Percentiles rank a stretch among this genome's conserved stretches.
These are phyloP conservation scores for Halichondria panicea DNA, from an alignment of 37 sponge, comb jelly and placozoan genomes.

Conservation along the genomic window DNA sequence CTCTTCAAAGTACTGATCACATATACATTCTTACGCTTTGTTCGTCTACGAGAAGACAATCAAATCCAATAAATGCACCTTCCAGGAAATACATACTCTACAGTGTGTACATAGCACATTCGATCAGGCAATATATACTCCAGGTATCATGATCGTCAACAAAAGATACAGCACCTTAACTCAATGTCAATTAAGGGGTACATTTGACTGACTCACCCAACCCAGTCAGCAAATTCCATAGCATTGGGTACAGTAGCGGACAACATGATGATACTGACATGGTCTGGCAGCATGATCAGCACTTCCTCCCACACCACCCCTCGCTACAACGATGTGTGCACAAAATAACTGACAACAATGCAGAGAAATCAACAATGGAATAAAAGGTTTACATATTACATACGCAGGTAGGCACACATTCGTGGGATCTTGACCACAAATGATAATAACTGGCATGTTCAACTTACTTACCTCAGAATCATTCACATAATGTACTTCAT, in stretches of 20 bases:
- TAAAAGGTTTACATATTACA: background rate
- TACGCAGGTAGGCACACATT: background rate
- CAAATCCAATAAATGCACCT: background rate
- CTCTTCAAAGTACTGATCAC: constrained; percentile 91
- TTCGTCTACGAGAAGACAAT: constrained; percentile 52
- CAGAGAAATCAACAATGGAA: too few species aligned
- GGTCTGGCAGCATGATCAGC: constrained; percentile 98
- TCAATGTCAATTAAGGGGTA: background rate
- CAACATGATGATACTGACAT: constrained; percentile 87
- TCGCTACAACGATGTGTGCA: constrained; percentile 50
- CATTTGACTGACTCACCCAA: constrained; percentile 68
- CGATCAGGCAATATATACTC: background rate
- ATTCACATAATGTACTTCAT: constrained; percentile 92
- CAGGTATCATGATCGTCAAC: background rate
- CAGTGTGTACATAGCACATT: background rate
- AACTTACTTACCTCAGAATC: constrained; percentile 76
- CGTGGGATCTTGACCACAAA: background rate
- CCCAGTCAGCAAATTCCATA: constrained; percentile 98
- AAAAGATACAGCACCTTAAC: background rate
- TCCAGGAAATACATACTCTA: background rate
- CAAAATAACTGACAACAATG: background rate
- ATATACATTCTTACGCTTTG: constrained; percentile 87
- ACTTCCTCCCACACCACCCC: constrained; percentile 99
- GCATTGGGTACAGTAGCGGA: constrained; percentile 99
- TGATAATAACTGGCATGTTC: background rate